These are phyloP conservation scores for Chironomus tepperi DNA, from an alignment of 1,140 invertebrate species.

Conservation along the genomic window DNA sequence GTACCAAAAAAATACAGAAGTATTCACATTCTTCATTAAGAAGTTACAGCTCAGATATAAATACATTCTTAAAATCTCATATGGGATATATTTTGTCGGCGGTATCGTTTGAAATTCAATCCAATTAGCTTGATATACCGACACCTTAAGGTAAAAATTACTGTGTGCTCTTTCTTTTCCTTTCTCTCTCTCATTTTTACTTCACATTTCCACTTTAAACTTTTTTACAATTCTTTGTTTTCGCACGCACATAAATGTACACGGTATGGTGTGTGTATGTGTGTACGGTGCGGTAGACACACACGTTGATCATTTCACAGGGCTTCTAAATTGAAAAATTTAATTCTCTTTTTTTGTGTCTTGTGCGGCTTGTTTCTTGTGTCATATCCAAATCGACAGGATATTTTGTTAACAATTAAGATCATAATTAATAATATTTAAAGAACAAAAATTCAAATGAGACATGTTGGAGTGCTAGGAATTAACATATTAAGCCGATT, in stretches of 20 bases:
- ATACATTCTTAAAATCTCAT: slow-evolving; percentile 17
- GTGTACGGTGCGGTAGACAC: neutral
- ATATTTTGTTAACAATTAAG: neutral
- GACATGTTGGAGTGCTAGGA: neutral
- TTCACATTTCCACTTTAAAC: too few relatives aligned
- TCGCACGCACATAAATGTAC: slow-evolving; percentile 17
- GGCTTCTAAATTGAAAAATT: neutral
- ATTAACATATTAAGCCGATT: slow-evolving; percentile 21
- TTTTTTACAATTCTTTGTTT: neutral
- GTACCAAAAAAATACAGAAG: slow-evolving; percentile 12
- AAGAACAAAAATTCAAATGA: too few relatives aligned
- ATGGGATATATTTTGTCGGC: neutral
- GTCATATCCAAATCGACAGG: neutral
- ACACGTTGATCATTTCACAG: neutral
- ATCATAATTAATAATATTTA: neutral
- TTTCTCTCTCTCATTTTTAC: neutral
- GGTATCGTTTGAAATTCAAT: slow-evolving; percentile 18
- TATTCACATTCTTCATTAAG: neutral
- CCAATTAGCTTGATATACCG: slow-evolving; percentile 23
- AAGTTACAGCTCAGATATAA: slow-evolving; percentile 22
- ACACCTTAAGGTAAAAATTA: slow-evolving; percentile 15
- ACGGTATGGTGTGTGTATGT: neutral
- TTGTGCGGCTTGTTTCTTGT: neutral
- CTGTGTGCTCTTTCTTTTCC: neutral
- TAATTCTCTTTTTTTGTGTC: neutral